phyloP scores from a whole-genome alignment of 2,113 vertebrate species.

The Bettongia penicillata region DNA sequence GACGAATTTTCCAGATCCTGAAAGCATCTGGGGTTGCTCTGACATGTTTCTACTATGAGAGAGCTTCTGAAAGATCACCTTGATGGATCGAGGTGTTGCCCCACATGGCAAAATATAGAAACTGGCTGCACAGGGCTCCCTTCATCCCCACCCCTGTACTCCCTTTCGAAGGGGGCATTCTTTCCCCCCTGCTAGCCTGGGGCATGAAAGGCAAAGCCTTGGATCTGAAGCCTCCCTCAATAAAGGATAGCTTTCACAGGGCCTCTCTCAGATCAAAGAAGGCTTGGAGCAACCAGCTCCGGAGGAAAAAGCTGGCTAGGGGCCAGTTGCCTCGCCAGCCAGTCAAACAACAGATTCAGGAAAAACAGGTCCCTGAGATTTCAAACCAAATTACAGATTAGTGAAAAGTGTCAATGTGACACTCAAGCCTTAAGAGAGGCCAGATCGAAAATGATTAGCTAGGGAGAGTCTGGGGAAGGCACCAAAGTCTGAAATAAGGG shows the following conservation, averaged over 20 bases:
- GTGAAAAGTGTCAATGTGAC: background rate
- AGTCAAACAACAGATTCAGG: background rate
- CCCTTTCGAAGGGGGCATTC: background rate
- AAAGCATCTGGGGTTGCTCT: background rate
- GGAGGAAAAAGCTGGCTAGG: background rate
- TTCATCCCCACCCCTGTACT: background rate
- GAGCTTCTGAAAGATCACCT: background rate
- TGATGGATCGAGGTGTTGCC: background rate
- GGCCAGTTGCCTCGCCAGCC: background rate
- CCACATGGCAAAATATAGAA: background rate
- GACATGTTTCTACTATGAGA: background rate
- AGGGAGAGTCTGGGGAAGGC: background rate
- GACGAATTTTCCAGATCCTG: background rate
- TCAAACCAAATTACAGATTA: fast-evolving
- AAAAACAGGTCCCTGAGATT: background rate
- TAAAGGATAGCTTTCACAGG: background rate
- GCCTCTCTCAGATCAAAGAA: conserved; percentile 4
- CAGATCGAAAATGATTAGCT: background rate
- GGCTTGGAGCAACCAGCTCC: background rate
- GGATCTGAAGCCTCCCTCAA: background rate
- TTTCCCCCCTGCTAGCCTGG: background rate
- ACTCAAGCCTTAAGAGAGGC: background rate
- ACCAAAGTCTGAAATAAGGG: background rate
- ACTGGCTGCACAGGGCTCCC: background rate
- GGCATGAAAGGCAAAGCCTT: background rate